These are phyloP conservation scores for Tridacna crocea DNA, from an alignment of 2,888 invertebrate species.

Conservation along the genomic window DNA sequence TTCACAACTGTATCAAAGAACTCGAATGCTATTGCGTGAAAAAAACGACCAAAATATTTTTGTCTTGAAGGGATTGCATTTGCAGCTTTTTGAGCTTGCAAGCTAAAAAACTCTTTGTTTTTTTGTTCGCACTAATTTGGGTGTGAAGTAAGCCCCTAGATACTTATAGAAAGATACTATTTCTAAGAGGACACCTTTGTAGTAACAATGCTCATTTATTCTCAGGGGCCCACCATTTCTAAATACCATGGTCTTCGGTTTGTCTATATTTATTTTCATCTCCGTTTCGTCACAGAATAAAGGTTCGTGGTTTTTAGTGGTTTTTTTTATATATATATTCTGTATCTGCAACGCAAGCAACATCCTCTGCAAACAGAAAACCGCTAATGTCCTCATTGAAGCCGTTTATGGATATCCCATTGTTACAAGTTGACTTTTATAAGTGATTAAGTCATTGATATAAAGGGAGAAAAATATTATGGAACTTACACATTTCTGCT, in stretches of 20 bases:
- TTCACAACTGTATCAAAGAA: too few species aligned
- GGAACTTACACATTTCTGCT: slow-evolving; percentile 17
- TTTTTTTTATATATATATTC: not conserved
- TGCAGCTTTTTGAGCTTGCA: too few species aligned
- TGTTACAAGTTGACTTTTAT: not conserved
- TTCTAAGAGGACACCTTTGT: not conserved
- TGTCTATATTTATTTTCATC: slow-evolving; percentile 4
- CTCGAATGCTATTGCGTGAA: too few species aligned
- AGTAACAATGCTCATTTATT: slow-evolving; percentile 19
- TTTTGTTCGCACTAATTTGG: too few species aligned
- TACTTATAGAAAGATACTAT: slow-evolving; percentile 20
- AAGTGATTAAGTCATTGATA: too few species aligned
- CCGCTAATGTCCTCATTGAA: not conserved
- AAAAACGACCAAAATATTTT: too few species aligned
- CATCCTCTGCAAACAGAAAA: not conserved
- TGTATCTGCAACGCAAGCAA: not conserved
- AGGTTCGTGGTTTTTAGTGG: not conserved
- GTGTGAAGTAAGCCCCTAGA: slow-evolving; percentile 21
- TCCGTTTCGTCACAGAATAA: not conserved
- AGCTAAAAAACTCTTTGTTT: too few species aligned
- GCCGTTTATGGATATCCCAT: slow-evolving; percentile 4
- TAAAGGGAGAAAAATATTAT: slow-evolving; percentile 19
- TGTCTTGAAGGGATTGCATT: too few species aligned
- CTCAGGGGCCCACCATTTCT: slow-evolving; percentile 16
- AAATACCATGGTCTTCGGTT: slow-evolving; percentile 22